Evolutionary conservation across 1,140 invertebrate species (phyloP), one percentile per base, ranked within the genome.

Genomic region (Magallana angulata): DNA sequence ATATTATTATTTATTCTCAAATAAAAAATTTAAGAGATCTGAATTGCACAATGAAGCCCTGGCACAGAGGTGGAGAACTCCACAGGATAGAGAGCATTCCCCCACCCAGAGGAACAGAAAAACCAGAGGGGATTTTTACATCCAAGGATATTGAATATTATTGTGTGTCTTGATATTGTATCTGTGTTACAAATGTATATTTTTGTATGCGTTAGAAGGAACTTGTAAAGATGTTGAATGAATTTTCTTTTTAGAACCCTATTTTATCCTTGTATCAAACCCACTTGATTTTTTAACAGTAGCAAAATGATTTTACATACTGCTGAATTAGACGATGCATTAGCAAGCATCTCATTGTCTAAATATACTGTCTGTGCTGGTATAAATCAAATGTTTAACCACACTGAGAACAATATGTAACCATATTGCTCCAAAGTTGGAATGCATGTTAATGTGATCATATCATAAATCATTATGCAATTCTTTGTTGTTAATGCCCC

Each of bases 391-490:
- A 48, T 48, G 36, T 48, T 48, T 2, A 48, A 48, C 36, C 36
- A 48, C 36, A 48, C 36, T 4, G 36, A 48, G 36, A 48, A 48
- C 3, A 0, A 4, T 48, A 48, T 48, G 2, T 48, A 48, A 48
- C 36, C 36, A 48, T 48, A 48, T 48, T 48, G 36, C 36, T 48
- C 36, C 36, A 48, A 48, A 48, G 36, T 48, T 48, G 36, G 36
- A 48, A 48, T 48, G 36, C 36, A 30, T 76, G 24, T 76, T 30
- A 76, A 11, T 76, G 68, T 30, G 68, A 76, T 76, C 68, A 76
- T 76, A 76, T 76, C 68, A 76, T 76, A 12, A 76, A 76, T 76
- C 68, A 76, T 76, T 76, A 76, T 76, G 68, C 68, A 76, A 76
- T 12, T 76, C 4, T 62, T 16, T n/a, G n/a, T 48, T 48, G 36